phyloP scores from a whole-genome alignment of 2,113 vertebrate species.

The Cercopithecus mona region DNA sequence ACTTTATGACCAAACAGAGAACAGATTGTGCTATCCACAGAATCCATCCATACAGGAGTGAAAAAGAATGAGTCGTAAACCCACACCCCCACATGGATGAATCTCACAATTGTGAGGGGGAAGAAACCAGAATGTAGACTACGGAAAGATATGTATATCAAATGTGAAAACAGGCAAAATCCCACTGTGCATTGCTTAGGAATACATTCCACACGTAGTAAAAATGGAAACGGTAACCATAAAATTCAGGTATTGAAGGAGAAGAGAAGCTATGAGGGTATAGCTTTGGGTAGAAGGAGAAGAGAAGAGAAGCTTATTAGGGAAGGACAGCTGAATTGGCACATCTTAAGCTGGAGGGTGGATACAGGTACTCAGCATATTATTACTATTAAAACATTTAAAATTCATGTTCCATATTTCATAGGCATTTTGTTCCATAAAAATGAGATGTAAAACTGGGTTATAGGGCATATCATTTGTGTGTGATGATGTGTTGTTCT shows the following conservation, averaged over 20 bases:
- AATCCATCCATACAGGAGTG: neutral
- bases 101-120: neutral
- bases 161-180: neutral
- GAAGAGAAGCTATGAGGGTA: no score
- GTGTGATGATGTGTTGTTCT: neutral
- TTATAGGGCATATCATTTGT: neutral
- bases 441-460: neutral
- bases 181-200: neutral
- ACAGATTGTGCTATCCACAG: neutral
- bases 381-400: neutral
- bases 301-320: neutral
- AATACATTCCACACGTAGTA: neutral
- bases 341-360: no score
- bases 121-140: neutral
- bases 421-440: neutral
- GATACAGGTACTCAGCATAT: neutral
- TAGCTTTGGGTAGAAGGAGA: no score
- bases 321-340: neutral
- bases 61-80: neutral
- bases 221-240: neutral
- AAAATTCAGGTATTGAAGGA: neutral
- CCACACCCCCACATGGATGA: neutral
- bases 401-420: neutral
- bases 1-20: neutral
- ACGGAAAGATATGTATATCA: neutral